Percentiles rank a stretch among this genome's conserved stretches.
Conservation (phyloP, 1,140 invertebrate genomes). For the Drosophila bifasciata region DNA sequence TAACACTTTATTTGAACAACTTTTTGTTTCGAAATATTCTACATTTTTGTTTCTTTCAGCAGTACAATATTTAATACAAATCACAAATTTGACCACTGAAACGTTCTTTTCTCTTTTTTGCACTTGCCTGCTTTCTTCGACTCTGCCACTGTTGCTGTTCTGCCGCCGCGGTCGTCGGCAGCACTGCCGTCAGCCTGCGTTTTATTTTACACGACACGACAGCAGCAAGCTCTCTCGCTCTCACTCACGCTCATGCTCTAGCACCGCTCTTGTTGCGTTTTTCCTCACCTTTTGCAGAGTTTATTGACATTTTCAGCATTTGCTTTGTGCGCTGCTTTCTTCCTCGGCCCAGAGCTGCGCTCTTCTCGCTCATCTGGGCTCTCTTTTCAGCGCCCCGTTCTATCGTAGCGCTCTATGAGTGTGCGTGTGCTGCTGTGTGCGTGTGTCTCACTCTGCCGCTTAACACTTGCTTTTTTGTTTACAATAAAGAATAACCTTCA, state of each 20-base stretch:
- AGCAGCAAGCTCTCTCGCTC: conserved; percentile 4
- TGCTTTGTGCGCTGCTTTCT: conserved; percentile 79
- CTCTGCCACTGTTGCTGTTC: conserved; percentile 6
- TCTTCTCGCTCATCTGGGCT: conserved; percentile 21
- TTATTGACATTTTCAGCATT: conserved; percentile 82
- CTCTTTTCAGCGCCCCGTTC: conserved; percentile 24
- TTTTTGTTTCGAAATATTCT: too few species aligned
- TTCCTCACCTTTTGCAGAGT: conserved; percentile 81
- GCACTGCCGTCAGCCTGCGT: conserved; percentile 18
- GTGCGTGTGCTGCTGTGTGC: conserved; percentile 8
- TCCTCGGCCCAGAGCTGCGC: conserved; percentile 59
- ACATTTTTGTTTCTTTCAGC: too few species aligned
- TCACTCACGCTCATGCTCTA: not conserved
- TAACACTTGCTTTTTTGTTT: conserved; percentile 78
- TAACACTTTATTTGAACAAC: not conserved
- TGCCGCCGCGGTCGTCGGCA: too few species aligned
- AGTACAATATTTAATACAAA: too few species aligned
- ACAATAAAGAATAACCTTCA: conserved; percentile 78
- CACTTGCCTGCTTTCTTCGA: conserved; percentile 75
- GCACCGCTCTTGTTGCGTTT: conserved; percentile 76
- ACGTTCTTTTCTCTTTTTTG: conserved; percentile 34
- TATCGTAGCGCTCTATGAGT: conserved; percentile 8
- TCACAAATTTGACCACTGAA: too few species aligned
- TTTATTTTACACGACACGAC: conserved; percentile 67
- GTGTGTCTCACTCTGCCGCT: conserved; percentile 25